Evolutionary conservation across 2,113 vertebrate species (phyloP).

Genomic region (Pygoscelis antarcticus): DNA sequence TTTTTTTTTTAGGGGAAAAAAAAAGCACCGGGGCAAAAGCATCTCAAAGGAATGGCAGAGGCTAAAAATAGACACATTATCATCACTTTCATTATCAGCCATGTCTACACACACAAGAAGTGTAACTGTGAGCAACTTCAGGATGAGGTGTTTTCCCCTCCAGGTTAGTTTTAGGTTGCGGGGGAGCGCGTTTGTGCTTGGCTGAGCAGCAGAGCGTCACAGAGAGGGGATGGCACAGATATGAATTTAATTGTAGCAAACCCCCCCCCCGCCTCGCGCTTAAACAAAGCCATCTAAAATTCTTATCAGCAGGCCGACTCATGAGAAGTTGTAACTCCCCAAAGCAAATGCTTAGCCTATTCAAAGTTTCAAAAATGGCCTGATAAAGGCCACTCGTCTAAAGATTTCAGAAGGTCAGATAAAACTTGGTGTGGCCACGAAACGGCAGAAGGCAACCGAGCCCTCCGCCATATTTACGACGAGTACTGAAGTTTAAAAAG

Average conservation of each 20-base stretch:
- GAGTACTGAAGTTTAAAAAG: not conserved
- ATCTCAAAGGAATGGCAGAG: not conserved
- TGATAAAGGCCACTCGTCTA: not conserved
- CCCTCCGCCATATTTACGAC: not conserved
- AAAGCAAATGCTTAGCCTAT: not conserved
- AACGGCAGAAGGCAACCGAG: not conserved
- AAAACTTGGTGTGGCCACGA: not conserved
- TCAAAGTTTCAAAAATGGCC: not conserved
- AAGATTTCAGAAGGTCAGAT: not conserved
- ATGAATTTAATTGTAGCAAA: not conserved
- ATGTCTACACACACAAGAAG: not conserved
- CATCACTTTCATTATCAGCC: not conserved
- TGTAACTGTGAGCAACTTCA: not conserved
- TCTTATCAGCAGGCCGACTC: not conserved
- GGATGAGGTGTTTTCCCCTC: not conserved
- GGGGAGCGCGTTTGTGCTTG: rapidly evolving
- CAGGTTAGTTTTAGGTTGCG: not conserved
- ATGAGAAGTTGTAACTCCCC: not conserved
- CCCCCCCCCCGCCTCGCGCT: no score
- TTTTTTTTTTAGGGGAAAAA: not conserved
- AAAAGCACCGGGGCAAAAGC: not conserved
- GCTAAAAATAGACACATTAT: not conserved
- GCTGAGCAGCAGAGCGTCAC: rapidly evolving
- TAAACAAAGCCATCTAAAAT: not conserved
- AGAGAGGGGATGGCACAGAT: not conserved